A percentile compares a stretch with the other conserved stretches of the same genome.
These are phyloP conservation scores for Zeuzera pyrina DNA, from an alignment of 2,888 invertebrate species.

Conservation along the genomic window DNA sequence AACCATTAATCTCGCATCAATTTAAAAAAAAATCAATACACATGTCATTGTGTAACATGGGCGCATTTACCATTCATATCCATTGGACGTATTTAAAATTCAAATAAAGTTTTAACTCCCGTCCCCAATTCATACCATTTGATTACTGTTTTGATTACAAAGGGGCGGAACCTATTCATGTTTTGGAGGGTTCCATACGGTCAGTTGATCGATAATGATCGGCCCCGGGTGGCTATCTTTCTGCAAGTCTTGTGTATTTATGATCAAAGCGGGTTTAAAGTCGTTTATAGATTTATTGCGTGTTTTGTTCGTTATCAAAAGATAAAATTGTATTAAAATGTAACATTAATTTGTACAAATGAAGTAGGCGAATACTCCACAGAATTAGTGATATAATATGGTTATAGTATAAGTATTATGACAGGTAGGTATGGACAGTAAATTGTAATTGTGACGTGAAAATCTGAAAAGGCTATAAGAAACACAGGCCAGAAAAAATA, in stretches of 20 bases:
- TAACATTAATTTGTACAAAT: no score
- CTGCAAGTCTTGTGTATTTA: constrained; percentile 27
- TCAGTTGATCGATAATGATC: constrained; percentile 53
- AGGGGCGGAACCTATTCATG: constrained; percentile 35
- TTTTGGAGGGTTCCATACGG: constrained; percentile 33
- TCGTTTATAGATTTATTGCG: no score
- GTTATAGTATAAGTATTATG: no score
- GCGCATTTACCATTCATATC: constrained; percentile 9
- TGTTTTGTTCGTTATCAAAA: no score
- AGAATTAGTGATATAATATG: no score
- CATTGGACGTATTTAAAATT: constrained; percentile 43
- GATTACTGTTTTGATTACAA: constrained; percentile 66
- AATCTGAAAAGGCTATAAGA: no score
- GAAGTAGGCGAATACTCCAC: no score
- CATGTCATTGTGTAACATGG: neutral
- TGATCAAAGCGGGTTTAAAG: constrained; percentile 20
- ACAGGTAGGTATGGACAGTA: no score
- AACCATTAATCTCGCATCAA: constrained; percentile 29
- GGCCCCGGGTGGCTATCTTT: constrained; percentile 30
- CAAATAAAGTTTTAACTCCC: constrained; percentile 52
- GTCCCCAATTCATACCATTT: constrained; percentile 51
- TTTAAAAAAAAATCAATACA: constrained; percentile 5
- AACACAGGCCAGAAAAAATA: no score
- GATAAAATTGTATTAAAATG: no score
- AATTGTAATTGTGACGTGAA: no score